A percentile compares a stretch with the other conserved stretches of the same genome.
Evolutionary conservation across 2,797 vertebrate genomes (phyloP).

Genomic region (Sebastes glaucus): DNA sequence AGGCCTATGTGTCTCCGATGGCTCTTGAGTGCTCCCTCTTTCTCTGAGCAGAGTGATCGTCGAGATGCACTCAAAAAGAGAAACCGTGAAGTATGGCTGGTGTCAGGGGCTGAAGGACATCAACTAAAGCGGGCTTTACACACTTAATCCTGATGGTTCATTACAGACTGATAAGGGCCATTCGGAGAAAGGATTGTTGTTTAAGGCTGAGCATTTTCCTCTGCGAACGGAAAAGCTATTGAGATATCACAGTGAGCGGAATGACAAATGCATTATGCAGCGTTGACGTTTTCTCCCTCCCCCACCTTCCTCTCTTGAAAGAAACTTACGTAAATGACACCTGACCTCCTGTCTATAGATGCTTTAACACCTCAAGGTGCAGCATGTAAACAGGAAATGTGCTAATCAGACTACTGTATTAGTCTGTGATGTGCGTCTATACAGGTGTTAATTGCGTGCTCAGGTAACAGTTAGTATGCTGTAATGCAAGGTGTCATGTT

Average conservation of each 20-base stretch:
- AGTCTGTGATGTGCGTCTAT: background rate
- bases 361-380: background rate
- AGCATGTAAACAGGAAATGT: background rate
- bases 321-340: background rate
- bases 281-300: background rate
- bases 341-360: background rate
- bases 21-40: conserved; percentile 4
- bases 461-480: background rate
- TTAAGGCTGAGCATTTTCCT: conserved; percentile 12
- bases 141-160: conserved; percentile 27
- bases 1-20: conserved; percentile 28
- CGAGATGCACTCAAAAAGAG: conserved; percentile 30
- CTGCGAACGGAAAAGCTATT: conserved; percentile 11
- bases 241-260: conserved; percentile 14
- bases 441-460: background rate
- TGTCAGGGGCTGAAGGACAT: conserved; percentile 40
- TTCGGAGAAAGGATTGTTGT: conserved; percentile 30
- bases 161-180: conserved; percentile 35
- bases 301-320: background rate
- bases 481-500: background rate
- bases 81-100: conserved; percentile 14
- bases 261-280: conserved; percentile 18
- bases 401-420: background rate
- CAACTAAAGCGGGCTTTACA: background rate
- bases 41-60: conserved; percentile 13